A percentile compares a stretch with the other conserved stretches of the same genome.
Evolutionary conservation across 2,113 vertebrate genomes (phyloP).

Genomic region (Colossoma macropomum): DNA sequence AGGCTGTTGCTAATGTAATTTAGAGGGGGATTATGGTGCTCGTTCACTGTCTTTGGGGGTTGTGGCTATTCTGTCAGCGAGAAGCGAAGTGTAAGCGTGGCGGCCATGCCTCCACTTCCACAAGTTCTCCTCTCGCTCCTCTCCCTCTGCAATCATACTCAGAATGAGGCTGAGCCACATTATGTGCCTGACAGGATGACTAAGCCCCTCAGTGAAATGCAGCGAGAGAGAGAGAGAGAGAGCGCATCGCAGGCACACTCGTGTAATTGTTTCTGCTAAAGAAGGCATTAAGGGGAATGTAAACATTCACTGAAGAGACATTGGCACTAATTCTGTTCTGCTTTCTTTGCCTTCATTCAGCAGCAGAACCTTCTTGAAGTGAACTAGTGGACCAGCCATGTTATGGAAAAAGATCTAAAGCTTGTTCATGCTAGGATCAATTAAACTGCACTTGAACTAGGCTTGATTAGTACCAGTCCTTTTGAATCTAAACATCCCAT

Average conservation of each 20-base stretch:
- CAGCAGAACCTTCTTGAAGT: conserved; percentile 74
- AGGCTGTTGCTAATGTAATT: conserved; percentile 78
- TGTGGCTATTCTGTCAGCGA: conserved; percentile 69
- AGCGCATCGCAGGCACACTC: conserved; percentile 76
- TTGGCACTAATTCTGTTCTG: conserved; percentile 77
- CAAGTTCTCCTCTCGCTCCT: conserved; percentile 66
- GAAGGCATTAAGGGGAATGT: conserved; percentile 80
- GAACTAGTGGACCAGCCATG: conserved; percentile 74
- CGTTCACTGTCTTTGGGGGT: conserved; percentile 68
- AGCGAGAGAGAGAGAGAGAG: conserved; percentile 79
- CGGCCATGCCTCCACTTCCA: conserved; percentile 72
- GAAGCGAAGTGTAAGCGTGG: conserved; percentile 69
- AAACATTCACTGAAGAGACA: conserved; percentile 80
- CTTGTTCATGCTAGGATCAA: too few relatives aligned
- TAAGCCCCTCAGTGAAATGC: conserved; percentile 79
- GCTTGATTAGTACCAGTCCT: too few relatives aligned
- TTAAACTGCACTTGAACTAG: too few relatives aligned
- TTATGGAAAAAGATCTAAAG: conserved; percentile 67
- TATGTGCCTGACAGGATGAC: conserved; percentile 81
- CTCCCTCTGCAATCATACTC: conserved; percentile 60
- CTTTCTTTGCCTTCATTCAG: conserved; percentile 77
- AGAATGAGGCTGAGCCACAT: conserved; percentile 75
- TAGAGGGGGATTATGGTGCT: conserved; percentile 80
- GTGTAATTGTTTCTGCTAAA: conserved; percentile 82
- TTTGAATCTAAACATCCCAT: too few relatives aligned